Evolutionary conservation across 2,797 vertebrate genomes (phyloP).

Genomic region (Pteronotus mesoamericanus): DNA sequence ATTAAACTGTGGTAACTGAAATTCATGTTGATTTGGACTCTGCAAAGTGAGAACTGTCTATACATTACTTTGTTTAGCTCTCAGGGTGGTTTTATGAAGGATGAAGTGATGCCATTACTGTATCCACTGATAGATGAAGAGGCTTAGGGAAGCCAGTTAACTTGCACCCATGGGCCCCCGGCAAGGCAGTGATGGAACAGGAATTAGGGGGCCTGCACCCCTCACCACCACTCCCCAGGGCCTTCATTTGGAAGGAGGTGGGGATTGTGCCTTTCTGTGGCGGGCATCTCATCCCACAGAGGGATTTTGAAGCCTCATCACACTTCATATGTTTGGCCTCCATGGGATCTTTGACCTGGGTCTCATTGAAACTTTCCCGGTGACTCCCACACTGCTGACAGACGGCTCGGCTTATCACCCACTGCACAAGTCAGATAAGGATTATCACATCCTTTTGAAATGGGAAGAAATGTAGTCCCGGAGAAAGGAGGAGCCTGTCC

Average conservation of each 20-base stretch:
- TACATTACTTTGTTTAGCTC: neutral
- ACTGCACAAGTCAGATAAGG: neutral
- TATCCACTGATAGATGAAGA: neutral
- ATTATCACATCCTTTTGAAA: neutral
- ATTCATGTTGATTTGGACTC: neutral
- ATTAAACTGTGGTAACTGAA: neutral
- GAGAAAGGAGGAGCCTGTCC: neutral
- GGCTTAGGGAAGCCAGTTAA: neutral
- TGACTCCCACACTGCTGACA: neutral
- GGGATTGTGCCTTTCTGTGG: neutral
- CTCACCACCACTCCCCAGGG: neutral
- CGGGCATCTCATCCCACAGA: neutral
- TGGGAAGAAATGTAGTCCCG: neutral
- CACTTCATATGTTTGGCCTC: neutral
- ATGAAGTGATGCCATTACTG: neutral
- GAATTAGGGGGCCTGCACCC: fast-evolving
- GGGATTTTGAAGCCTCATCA: neutral
- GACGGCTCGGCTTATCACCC: neutral
- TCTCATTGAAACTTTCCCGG: neutral
- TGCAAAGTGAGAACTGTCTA: neutral
- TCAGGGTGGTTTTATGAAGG: neutral
- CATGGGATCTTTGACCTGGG: neutral
- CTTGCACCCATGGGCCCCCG: fast-evolving
- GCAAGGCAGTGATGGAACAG: neutral
- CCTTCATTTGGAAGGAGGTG: neutral